A percentile compares a stretch with the other conserved stretches of the same genome.
These are phyloP conservation scores for Synergus japonicus DNA, from an alignment of 2,888 invertebrate genomes.

Conservation along the genomic window DNA sequence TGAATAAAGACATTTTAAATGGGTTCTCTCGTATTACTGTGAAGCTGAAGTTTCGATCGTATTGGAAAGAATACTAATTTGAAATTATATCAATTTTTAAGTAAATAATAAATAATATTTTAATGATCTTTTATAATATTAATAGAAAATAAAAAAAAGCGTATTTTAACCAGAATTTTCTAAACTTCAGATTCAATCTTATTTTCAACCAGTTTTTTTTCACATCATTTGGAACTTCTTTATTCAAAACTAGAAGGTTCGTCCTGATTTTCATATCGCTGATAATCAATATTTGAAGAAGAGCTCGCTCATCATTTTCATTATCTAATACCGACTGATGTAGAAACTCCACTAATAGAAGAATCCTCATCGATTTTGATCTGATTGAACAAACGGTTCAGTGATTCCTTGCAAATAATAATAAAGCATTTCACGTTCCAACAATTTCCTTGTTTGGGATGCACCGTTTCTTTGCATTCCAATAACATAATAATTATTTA, in stretches of 20 bases:
- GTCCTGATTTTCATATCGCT: neutral
- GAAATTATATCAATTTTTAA: neutral
- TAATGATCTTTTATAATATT: neutral
- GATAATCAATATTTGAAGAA: neutral
- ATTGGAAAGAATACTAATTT: neutral
- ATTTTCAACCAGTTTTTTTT: neutral
- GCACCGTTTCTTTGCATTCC: constrained; percentile 41
- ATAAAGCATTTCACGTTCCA: constrained; percentile 58
- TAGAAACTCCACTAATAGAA: neutral
- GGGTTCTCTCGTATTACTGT: constrained; percentile 3
- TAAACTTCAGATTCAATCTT: neutral
- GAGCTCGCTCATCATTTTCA: neutral
- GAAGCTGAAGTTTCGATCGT: constrained; percentile 5
- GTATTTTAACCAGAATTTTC: neutral
- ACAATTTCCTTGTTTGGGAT: constrained; percentile 32
- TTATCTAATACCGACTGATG: neutral
- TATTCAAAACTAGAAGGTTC: neutral
- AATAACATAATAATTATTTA: neutral
- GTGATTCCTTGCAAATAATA: constrained; percentile 39
- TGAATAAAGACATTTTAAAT: constrained; percentile 68
- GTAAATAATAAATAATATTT: neutral
- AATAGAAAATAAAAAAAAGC: neutral
- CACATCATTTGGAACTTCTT: neutral
- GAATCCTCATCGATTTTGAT: constrained; percentile 40
- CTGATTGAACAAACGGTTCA: constrained; percentile 31